Evolutionary conservation across 2,888 invertebrate species (phyloP).

Genomic region (Heliconius aoede): DNA sequence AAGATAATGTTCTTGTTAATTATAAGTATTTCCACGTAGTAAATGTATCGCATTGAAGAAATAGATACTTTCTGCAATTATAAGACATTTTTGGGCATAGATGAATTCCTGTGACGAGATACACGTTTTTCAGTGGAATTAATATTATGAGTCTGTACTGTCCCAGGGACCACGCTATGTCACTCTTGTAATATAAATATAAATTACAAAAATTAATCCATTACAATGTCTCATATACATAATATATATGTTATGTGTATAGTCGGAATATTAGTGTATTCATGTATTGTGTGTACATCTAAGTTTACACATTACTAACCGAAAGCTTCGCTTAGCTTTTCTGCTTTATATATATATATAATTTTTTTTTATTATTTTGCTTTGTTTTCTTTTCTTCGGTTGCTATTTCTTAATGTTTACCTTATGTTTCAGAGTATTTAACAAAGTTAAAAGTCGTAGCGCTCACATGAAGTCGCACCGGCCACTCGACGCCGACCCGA

Average conservation of each 20-base stretch:
- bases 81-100: constrained; percentile 47
- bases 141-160: constrained; percentile 32
- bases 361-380: constrained; percentile 40
- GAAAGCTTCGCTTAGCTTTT: constrained; percentile 48
- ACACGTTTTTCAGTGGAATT: constrained; percentile 28
- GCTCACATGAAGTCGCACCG: constrained; percentile 99
- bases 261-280: constrained; percentile 67
- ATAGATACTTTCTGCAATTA: constrained; percentile 3
- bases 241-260: constrained; percentile 56
- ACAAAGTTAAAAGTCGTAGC: constrained; percentile 99
- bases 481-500: constrained; percentile 92
- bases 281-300: constrained; percentile 63
- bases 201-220: constrained; percentile 70
- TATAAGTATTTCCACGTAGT: constrained; percentile 68
- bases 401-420: constrained; percentile 76
- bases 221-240: constrained; percentile 59
- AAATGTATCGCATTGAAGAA: constrained; percentile 54
- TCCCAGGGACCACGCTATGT: constrained; percentile 56
- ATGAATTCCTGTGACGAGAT: constrained; percentile 52
- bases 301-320: constrained; percentile 47
- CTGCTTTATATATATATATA: constrained; percentile 25
- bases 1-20: constrained; percentile 53
- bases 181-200: constrained; percentile 69
- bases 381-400: constrained; percentile 61
- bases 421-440: constrained; percentile 93